Conservation (phyloP, 2,888 invertebrate genomes). For the Julus scandinavius region DNA sequence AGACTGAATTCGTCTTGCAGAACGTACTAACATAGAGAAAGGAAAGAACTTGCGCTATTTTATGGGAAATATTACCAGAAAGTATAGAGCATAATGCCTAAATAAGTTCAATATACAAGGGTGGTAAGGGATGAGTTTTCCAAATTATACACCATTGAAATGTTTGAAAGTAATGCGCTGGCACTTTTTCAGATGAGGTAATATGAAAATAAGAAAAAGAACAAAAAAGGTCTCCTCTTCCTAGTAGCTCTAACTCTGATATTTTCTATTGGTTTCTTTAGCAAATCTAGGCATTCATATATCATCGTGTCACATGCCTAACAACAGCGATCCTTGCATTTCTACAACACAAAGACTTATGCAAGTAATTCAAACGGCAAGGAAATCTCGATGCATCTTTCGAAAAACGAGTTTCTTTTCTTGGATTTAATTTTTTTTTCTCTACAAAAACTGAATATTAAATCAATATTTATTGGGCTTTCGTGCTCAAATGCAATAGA, state of each 20-base stretch:
- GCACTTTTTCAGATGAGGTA: constrained; percentile 27
- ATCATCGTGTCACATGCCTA: constrained; percentile 33
- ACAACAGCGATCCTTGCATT: not conserved
- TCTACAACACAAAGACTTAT: not conserved
- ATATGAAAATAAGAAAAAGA: not conserved
- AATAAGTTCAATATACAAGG: constrained; percentile 26
- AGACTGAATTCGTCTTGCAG: not conserved
- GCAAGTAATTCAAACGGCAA: not conserved
- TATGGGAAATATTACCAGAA: not conserved
- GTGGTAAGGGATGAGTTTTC: not conserved
- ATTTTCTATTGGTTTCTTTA: constrained; percentile 48
- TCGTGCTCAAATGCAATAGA: not conserved
- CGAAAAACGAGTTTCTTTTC: not conserved
- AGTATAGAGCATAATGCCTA: not conserved
- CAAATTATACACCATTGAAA: constrained; percentile 42
- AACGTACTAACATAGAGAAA: not conserved
- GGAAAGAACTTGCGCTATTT: not conserved
- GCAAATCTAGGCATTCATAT: constrained; percentile 45
- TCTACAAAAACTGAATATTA: not conserved
- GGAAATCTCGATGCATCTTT: constrained; percentile 2
- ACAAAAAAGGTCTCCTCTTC: not conserved
- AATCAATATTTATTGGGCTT: not conserved
- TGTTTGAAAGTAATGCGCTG: constrained; percentile 47
- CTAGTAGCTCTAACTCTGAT: constrained; percentile 8
- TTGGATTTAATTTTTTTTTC: not conserved